Base-by-base conservation (phyloP, 1,140 invertebrate species). In the Bombus waltoni region DNA sequence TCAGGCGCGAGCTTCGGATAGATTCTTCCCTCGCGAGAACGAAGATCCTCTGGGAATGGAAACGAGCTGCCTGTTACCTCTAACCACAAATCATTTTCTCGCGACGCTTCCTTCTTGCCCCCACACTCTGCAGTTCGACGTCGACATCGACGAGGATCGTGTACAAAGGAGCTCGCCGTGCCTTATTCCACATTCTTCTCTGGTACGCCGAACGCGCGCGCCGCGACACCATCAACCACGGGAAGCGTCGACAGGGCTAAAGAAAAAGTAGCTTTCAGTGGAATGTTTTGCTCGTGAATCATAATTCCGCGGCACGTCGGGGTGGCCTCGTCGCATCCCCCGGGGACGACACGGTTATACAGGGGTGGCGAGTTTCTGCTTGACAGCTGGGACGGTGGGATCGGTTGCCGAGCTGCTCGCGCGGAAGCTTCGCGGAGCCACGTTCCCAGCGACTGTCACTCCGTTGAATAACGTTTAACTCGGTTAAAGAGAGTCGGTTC, bases 201-300 rank as follows among this genome's bases (percentile, higher is more conserved):
- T 25, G 11, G 32, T 68, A 66, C 62, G 53, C 18, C 15, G 22
- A 35, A 32, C n/a, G 65, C 65, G 65, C 65, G 65, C 65, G 15
- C 9, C 28, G 15, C 59, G 42, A 40, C 81, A 32, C 47, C 62
- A 65, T 72, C 78, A 79, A 62, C 28, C 79, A 76, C 78, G 66
- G 74, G 68, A 35, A 79, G 35, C 80, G 83, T 90, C 68, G 74
- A 89, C 88, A 59, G 66, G 40, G n/a, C 25, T 42, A 68, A 76
- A 90, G 89, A 90, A 90, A 90, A 90, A 90, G 86, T 83, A 80
- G 72, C 87, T 87, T 66, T 71, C 59, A 66, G 66, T 74, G 68
- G 90, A 86, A 88, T 91, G 83, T 86, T 90, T 90, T 78, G 83
- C 89, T 90, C 89, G 87, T 91, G 87, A 90, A 90, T 91, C 89